These are phyloP conservation scores for Drosophila pallidifrons DNA, from an alignment of 1,140 invertebrate species.

Conservation along the genomic window DNA sequence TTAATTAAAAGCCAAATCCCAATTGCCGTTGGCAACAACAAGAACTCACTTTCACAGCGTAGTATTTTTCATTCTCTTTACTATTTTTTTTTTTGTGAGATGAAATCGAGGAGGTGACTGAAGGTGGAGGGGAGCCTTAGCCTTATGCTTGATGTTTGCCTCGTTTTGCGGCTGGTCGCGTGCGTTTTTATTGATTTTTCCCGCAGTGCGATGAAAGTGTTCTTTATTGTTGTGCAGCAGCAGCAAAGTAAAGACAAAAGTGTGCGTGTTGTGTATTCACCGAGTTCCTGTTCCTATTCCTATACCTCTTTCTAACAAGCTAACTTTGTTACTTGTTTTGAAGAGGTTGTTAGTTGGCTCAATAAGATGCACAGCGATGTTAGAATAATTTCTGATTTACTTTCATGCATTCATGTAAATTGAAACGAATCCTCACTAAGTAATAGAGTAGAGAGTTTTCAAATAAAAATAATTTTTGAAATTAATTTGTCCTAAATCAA, in stretches of 20 bases:
- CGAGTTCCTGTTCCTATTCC: conserved; percentile 40
- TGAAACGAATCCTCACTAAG: not conserved
- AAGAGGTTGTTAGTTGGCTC: conserved; percentile 4
- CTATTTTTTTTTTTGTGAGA: not conserved
- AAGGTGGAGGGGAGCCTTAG: not conserved
- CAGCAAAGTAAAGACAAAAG: conserved; percentile 6
- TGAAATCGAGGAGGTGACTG: not conserved
- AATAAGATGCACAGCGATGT: not conserved
- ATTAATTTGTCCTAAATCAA: not conserved
- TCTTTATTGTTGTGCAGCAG: conserved; percentile 11
- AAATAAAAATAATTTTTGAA: not conserved
- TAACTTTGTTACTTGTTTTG: conserved; percentile 28
- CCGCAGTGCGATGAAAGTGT: conserved; percentile 41
- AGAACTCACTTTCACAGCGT: not conserved
- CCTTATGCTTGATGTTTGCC: conserved; percentile 1
- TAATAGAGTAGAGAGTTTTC: no score
- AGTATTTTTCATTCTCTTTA: conserved; percentile 1
- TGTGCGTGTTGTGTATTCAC: conserved; percentile 45
- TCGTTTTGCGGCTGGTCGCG: conserved; percentile 42
- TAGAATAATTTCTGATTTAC: no score
- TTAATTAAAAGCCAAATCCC: conserved; percentile 46
- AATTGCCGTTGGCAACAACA: not conserved
- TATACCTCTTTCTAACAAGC: not conserved
- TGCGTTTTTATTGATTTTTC: conserved; percentile 79
- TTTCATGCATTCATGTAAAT: not conserved